Percentiles rank a stretch among this genome's conserved stretches.
Conservation (phyloP, 2,888 invertebrate species). For the Lasioglossum malachurum region DNA sequence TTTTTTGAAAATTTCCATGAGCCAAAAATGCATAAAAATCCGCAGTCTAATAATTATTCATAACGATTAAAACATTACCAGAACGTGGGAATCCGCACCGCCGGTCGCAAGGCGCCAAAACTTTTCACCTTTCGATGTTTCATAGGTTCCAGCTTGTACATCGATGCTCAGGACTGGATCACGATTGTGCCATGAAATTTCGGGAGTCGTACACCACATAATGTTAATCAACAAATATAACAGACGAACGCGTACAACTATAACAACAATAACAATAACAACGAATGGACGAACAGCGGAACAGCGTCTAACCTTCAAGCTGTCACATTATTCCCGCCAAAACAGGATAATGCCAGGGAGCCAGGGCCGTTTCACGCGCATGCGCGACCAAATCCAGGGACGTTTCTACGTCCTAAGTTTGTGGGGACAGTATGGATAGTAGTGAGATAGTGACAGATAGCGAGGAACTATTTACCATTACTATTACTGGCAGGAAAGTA, state of each 20-base stretch:
- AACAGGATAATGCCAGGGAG: background rate
- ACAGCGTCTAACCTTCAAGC: constrained; percentile 52
- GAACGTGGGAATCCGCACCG: constrained; percentile 87
- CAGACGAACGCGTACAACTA: background rate
- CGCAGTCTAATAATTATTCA: background rate
- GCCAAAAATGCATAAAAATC: too few species aligned
- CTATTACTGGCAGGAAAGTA: too few species aligned
- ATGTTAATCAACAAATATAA: constrained; percentile 60
- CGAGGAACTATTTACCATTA: too few species aligned
- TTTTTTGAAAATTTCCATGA: too few species aligned
- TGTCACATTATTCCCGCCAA: constrained; percentile 61
- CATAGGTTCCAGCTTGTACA: constrained; percentile 89
- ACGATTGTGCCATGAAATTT: constrained; percentile 99
- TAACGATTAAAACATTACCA: constrained; percentile 87
- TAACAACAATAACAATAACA: background rate
- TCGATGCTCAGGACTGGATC: constrained; percentile 97
- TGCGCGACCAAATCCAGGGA: too few species aligned
- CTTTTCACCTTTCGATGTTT: constrained; percentile 80
- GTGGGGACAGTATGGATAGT: too few species aligned
- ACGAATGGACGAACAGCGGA: background rate
- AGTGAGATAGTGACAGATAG: too few species aligned
- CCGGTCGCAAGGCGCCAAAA: constrained; percentile 94
- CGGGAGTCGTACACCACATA: constrained; percentile 98
- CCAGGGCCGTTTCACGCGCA: too few species aligned
- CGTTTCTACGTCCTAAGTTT: too few species aligned